phyloP scores from a whole-genome alignment of 1,140 invertebrate genomes.

The silkworm (Bombyx mori) region DNA sequence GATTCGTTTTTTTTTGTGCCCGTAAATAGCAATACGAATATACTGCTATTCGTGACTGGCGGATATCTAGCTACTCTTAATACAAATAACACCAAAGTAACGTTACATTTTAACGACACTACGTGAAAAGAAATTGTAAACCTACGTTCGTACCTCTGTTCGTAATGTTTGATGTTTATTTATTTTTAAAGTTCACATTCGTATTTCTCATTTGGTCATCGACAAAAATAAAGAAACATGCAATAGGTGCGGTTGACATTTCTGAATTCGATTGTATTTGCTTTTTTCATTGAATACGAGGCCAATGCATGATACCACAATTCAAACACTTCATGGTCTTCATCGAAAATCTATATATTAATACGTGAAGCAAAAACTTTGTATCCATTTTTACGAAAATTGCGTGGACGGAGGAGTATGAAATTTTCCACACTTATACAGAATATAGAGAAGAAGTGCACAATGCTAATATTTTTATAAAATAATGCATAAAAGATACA shows the following conservation, averaged over 20 bases:
- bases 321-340: too few relatives aligned
- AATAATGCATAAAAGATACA: too few relatives aligned
- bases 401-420: too few relatives aligned
- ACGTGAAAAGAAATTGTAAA: conserved; percentile 25
- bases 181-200: not conserved
- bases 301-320: conserved; percentile 2
- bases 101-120: conserved; percentile 19
- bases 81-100: conserved; percentile 15
- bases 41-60: conserved; percentile 16
- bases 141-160: conserved; percentile 2
- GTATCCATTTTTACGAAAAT: too few relatives aligned
- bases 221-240: conserved; percentile 10
- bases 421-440: too few relatives aligned
- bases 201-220: conserved; percentile 13
- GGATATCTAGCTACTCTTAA: conserved; percentile 9
- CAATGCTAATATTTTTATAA: too few relatives aligned
- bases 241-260: conserved; percentile 12
- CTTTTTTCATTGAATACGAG: conserved; percentile 13
- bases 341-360: too few relatives aligned
- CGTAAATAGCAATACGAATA: conserved; percentile 6
- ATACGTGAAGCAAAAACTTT: too few relatives aligned
- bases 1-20: conserved; percentile 1
- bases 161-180: conserved; percentile 5
- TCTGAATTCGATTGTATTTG: conserved; percentile 10
- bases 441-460: too few relatives aligned